These are phyloP conservation scores for Ariopsis seemanni DNA, from an alignment of 2,113 vertebrate species.

Conservation along the genomic window DNA sequence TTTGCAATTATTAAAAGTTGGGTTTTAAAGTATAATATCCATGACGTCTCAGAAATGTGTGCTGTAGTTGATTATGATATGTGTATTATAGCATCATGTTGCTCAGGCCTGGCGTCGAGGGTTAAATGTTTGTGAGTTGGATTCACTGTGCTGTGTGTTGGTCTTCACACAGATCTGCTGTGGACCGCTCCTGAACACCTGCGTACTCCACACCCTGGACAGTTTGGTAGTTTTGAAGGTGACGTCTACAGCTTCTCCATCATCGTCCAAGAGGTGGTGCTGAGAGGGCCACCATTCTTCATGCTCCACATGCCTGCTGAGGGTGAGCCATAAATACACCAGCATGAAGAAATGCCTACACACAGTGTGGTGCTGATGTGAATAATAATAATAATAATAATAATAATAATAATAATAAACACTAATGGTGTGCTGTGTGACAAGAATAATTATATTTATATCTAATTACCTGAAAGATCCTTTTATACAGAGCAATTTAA, in stretches of 20 bases:
- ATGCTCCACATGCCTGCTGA: constrained; percentile 42
- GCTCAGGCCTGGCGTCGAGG: background rate
- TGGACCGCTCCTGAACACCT: constrained; percentile 65
- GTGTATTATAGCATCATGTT: background rate
- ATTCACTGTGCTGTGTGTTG: background rate
- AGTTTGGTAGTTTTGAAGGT: constrained; percentile 49
- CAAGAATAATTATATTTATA: background rate
- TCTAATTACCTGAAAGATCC: background rate
- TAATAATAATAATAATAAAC: background rate
- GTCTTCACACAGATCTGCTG: constrained; percentile 52
- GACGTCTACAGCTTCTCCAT: constrained; percentile 67
- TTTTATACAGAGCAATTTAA: background rate
- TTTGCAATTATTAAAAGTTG: no score
- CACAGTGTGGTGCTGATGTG: background rate
- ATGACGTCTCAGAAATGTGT: background rate
- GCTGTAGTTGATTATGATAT: no score
- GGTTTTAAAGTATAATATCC: background rate
- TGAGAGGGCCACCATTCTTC: constrained; percentile 50
- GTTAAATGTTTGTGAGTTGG: background rate
- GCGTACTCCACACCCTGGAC: constrained; percentile 47
- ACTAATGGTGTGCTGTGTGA: background rate
- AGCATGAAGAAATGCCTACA: background rate
- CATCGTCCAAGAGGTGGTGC: constrained; percentile 65
- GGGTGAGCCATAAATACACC: constrained; percentile 24
- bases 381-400: background rate